phyloP scores from a whole-genome alignment of 2,797 vertebrate species.

The Setipinna tenuifilis region DNA sequence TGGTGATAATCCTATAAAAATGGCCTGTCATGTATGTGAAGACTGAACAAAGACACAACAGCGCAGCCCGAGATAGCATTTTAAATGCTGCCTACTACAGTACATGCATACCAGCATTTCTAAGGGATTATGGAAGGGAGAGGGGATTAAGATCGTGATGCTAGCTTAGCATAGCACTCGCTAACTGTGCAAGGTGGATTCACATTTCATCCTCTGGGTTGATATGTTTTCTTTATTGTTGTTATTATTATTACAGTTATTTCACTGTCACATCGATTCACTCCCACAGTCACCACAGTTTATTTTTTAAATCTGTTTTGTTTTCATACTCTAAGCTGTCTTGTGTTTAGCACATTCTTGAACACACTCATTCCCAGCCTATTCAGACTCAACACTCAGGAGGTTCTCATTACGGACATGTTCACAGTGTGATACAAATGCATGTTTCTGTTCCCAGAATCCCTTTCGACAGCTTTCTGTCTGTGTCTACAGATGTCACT shows the following conservation, averaged over 20 bases:
- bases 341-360: neutral
- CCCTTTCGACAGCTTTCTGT: neutral
- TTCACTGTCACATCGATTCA: slow-evolving; percentile 10
- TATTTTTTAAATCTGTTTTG: slow-evolving; percentile 45
- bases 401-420: neutral
- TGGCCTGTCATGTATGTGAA: neutral
- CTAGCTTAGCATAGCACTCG: neutral
- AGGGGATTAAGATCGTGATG: slow-evolving; percentile 5
- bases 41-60: neutral
- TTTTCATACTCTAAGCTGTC: slow-evolving; percentile 32
- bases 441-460: neutral
- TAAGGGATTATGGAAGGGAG: neutral
- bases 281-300: slow-evolving; percentile 50
- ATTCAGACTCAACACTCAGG: neutral
- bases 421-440: neutral
- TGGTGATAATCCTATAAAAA: neutral
- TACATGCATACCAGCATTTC: neutral
- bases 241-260: slow-evolving; percentile 37
- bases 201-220: slow-evolving; percentile 56
- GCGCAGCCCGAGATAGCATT: neutral
- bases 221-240: slow-evolving; percentile 47
- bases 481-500: neutral
- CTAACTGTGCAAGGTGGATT: slow-evolving; percentile 40
- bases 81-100: neutral
- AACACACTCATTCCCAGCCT: neutral